A percentile compares a stretch with the other conserved stretches of the same genome.
phyloP scores from a whole-genome alignment of 30 jellyfish, hydroid and myxozoan species.

The Aurelia sp. region DNA sequence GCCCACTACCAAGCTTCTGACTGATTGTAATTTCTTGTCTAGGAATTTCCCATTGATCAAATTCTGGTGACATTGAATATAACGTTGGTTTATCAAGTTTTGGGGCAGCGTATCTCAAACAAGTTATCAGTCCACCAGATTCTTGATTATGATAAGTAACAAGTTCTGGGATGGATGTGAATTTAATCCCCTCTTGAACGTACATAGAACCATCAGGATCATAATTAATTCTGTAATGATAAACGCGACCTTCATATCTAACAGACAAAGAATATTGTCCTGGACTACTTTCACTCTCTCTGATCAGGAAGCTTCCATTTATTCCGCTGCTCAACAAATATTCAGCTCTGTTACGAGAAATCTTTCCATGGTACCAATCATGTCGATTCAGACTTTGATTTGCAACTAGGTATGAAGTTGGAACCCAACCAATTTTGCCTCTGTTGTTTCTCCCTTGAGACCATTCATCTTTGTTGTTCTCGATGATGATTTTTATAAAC shows the following conservation, averaged over 20 bases:
- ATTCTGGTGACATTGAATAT: conserved; percentile 85
- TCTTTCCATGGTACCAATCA: conserved; percentile 97
- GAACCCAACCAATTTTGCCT: conserved; percentile 93
- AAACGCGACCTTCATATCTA: conserved; percentile 93
- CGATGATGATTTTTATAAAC: conserved; percentile 64
- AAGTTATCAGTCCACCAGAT: conserved; percentile 94
- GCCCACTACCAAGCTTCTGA: conserved; percentile 97
- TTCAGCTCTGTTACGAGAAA: conserved; percentile 95
- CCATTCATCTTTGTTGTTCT: conserved; percentile 82
- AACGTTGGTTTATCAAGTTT: conserved; percentile 91
- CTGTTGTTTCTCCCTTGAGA: conserved; percentile 84
- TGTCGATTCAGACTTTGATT: conserved; percentile 77
- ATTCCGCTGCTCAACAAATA: conserved; percentile 94
- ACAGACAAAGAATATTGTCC: conserved; percentile 97
- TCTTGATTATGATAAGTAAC: conserved; percentile 85
- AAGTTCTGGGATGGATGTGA: conserved; percentile 83
- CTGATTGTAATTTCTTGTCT: conserved; percentile 94
- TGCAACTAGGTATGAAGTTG: conserved; percentile 82
- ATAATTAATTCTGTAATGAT: conserved; percentile 90
- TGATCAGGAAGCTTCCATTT: conserved; percentile 90
- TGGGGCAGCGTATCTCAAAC: conserved; percentile 93
- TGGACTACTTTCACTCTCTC: conserved; percentile 96
- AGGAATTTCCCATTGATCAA: conserved; percentile 96
- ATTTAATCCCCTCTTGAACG: conserved; percentile 91
- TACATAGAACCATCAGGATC: conserved; percentile 83